Evolutionary conservation across 2,797 vertebrate species (phyloP).

Genomic region (Paguma larvata): DNA sequence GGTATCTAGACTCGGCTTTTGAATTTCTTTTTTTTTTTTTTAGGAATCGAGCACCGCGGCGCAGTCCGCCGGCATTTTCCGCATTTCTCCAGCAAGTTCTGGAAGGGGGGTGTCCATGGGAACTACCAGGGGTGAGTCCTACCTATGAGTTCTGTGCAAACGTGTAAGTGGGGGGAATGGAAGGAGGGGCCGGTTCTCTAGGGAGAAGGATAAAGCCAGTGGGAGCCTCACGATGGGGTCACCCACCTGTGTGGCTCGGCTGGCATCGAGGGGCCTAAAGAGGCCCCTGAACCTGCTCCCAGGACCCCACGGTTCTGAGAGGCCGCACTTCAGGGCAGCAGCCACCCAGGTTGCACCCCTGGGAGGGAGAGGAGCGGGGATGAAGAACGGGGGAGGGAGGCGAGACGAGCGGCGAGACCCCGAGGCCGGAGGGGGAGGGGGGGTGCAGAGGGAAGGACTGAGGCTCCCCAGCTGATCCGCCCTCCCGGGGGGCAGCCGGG

Average conservation of each 20-base stretch:
- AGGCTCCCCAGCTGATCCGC: neutral
- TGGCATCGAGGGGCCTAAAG: slow-evolving; percentile 36
- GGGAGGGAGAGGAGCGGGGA: neutral
- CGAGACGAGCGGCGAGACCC: neutral
- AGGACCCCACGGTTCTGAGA: slow-evolving; percentile 51
- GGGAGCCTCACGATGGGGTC: neutral
- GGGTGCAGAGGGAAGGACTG: neutral
- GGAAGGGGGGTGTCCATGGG: neutral
- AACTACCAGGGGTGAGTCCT: slow-evolving; percentile 20
- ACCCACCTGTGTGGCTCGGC: neutral
- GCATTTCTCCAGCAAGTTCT: neutral
- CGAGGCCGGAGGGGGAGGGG: neutral
- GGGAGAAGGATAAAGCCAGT: slow-evolving; percentile 4
- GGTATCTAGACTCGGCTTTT: slow-evolving; percentile 42
- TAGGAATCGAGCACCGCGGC: neutral
- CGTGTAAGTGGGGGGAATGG: neutral
- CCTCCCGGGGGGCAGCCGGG: neutral
- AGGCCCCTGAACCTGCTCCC: neutral
- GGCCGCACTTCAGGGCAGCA: slow-evolving; percentile 46
- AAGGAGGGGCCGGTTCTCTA: neutral
- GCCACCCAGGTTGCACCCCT: slow-evolving; percentile 44
- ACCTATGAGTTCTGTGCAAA: neutral
- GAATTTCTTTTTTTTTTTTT: slow-evolving; percentile 48
- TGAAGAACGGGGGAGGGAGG: neutral
- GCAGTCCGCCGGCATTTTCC: neutral